Evolutionary conservation across 2,888 invertebrate genomes (phyloP).

Genomic region (Hemithea aestivaria): DNA sequence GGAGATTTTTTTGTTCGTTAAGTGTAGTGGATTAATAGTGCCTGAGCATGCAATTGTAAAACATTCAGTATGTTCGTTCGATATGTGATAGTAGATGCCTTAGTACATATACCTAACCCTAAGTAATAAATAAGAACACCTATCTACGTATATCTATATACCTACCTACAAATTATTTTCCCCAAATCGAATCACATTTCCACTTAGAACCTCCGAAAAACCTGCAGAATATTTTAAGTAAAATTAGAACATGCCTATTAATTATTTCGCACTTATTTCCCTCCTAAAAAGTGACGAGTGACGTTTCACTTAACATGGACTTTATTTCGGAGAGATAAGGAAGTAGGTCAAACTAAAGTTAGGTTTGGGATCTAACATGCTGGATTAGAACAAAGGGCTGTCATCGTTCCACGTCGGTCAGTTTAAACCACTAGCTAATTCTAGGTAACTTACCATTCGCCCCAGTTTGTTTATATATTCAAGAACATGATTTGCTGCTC

Average conservation of each 20-base stretch:
- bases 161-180: no score
- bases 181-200: constrained; percentile 50
- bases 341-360: constrained; percentile 10
- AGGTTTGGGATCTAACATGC: constrained; percentile 36
- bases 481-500: no score
- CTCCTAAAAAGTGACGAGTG: constrained; percentile 3
- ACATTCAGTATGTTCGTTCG: no score
- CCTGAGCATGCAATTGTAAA: no score
- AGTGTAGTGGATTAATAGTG: no score
- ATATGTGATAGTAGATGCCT: no score
- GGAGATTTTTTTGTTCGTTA: no score
- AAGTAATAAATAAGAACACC: no score
- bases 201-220: constrained; percentile 33
- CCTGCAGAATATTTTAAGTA: constrained; percentile 46
- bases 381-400: constrained; percentile 66
- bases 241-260: constrained; percentile 57
- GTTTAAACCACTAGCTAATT: constrained; percentile 57
- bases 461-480: constrained; percentile 20
- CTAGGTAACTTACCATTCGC: constrained; percentile 41
- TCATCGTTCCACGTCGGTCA: constrained; percentile 55
- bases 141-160: no score
- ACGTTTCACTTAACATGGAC: constrained; percentile 13
- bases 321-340: constrained; percentile 22
- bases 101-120: no score
- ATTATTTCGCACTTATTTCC: constrained; percentile 52